Percentiles rank a stretch among this genome's conserved stretches.
phyloP scores from a whole-genome alignment of 2,797 vertebrate species.

The Cirrhinus mrigala region DNA sequence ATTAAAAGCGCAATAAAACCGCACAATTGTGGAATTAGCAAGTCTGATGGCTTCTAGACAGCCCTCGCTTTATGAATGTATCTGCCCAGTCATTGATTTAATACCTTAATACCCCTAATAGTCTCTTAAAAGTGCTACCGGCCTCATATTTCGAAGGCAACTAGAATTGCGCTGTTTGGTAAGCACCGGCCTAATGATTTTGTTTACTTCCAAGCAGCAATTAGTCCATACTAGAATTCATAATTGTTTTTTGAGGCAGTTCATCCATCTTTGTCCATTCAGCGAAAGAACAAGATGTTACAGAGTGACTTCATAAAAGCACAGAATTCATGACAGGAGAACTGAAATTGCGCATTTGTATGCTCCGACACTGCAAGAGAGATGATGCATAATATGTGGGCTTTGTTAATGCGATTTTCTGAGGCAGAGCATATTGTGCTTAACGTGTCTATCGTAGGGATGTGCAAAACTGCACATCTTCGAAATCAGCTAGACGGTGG shows the following conservation, averaged over 20 bases:
- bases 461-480: constrained; percentile 16
- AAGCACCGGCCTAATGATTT: constrained; percentile 43
- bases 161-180: background rate
- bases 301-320: constrained; percentile 31
- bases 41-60: background rate
- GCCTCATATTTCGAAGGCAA: constrained; percentile 10
- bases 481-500: background rate
- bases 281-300: constrained; percentile 44
- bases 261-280: constrained; percentile 25
- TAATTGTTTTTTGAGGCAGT: constrained; percentile 34
- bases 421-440: constrained; percentile 38
- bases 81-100: constrained; percentile 35
- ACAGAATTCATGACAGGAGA: constrained; percentile 13
- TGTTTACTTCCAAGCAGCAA: constrained; percentile 40
- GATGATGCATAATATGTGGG: constrained; percentile 41
- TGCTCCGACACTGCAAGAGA: constrained; percentile 37
- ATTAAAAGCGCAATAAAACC: constrained; percentile 29
- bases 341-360: constrained; percentile 43
- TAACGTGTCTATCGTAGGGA: constrained; percentile 5
- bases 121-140: background rate
- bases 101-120: constrained; percentile 27
- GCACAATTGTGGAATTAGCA: constrained; percentile 8
- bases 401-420: constrained; percentile 36
- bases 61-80: background rate
- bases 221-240: constrained; percentile 34